Evolutionary conservation across 2,888 invertebrate genomes (phyloP).

Genomic region (Epistrophe eligans): DNA sequence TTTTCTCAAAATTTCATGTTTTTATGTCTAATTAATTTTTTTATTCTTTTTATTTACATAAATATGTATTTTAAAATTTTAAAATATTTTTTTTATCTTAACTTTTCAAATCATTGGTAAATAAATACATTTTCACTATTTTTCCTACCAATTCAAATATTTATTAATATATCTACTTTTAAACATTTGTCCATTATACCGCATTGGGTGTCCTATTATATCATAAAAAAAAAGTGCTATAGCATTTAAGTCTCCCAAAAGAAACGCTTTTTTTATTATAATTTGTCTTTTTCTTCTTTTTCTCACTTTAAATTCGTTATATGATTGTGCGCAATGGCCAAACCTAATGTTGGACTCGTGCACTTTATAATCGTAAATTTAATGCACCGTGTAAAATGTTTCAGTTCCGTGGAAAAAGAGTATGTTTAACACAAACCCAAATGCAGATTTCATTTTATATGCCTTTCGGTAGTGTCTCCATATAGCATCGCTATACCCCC

Average conservation of each 20-base stretch:
- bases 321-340: conserved; percentile 19
- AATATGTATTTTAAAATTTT: too few species aligned
- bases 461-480: not conserved
- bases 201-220: conserved; percentile 55
- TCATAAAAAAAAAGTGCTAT: conserved; percentile 45
- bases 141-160: not conserved
- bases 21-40: too few species aligned
- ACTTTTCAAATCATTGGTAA: not conserved
- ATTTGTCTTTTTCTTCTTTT: conserved; percentile 26
- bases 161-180: not conserved
- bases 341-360: conserved; percentile 68
- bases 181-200: not conserved
- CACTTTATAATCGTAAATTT: conserved; percentile 72
- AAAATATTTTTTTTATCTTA: too few species aligned
- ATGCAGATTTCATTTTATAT: conserved; percentile 35
- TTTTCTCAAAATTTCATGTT: not conserved
- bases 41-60: too few species aligned
- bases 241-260: conserved; percentile 11
- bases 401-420: conserved; percentile 58
- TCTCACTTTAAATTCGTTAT: conserved; percentile 64
- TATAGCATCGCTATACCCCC: not conserved
- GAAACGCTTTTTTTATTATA: conserved; percentile 16
- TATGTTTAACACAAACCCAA: conserved; percentile 14
- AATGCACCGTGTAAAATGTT: conserved; percentile 66
- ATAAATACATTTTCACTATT: too few species aligned